Evolutionary conservation across 2,797 vertebrate genomes (phyloP), one percentile per base, ranked within the genome.

Genomic region (Syndactyla subalaris): DNA sequence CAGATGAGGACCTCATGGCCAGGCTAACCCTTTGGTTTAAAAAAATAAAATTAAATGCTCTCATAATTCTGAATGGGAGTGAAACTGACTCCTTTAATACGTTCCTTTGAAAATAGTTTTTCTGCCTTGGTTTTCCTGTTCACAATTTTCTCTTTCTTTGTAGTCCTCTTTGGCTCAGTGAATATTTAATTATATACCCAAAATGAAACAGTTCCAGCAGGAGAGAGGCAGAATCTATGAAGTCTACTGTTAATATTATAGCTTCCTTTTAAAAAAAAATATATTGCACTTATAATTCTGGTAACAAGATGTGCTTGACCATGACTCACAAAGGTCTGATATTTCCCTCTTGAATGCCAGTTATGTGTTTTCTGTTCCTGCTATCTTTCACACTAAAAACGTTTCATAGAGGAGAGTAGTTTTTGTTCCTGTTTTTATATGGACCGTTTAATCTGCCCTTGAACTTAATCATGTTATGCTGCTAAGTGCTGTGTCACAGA

Each of bases 191-290:
- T 85, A 82, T 76, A 39, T 82, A 58, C 21, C 10, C 41, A 49
- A 88, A 94, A 92, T 59, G 24, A 84, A 95, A 75, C 12, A 9
- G 11, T 81, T 92, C 74, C 74, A 95, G 34, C n/a, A 86, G 41
- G 62, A 93, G 19, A 92, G 58, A 91, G 54, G 39, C 49, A 78
- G 45, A 45, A 45, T 70, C 5, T 81, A 1, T 84, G 21, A 81
- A 71, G 24, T 66, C 36, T 76, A 32, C 65, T 85, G 51, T 65
- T 90, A 85, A 79, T 83, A 71, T 85, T 83, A 67, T 29, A 83
- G 45, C 30, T 93, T 93, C 36, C 73, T 86, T 62, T 85, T 55
- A 36, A 36, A 45, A 49, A 49, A 90, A 88, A 92, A 59, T 27
- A 46, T 14, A 76, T 76, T 73, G 51, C 81, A 73, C 10, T 62